Evolutionary conservation across 2,888 invertebrate genomes (phyloP).

Genomic region (Tinea pellionella): DNA sequence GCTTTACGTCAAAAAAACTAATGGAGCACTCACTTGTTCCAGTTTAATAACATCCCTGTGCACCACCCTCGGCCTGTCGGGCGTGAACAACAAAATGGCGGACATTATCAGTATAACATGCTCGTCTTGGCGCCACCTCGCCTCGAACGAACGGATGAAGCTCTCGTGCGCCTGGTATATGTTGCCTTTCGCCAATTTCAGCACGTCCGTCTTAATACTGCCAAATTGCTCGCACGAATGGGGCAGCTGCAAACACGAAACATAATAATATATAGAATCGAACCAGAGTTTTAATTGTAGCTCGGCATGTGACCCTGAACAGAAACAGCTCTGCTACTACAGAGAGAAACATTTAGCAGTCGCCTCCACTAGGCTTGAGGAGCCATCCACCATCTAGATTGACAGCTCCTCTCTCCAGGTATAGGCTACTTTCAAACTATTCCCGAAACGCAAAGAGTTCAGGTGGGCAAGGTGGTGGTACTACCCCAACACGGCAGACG

Average conservation of each 20-base stretch:
- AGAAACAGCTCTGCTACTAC: too few relatives aligned
- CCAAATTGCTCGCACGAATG: slow-evolving; percentile 81
- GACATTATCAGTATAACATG: slow-evolving; percentile 91
- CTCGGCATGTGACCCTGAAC: too few relatives aligned
- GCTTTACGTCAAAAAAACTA: too few relatives aligned
- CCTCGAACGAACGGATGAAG: slow-evolving; percentile 87
- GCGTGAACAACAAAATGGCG: slow-evolving; percentile 91
- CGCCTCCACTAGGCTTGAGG: too few relatives aligned
- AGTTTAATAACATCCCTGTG: slow-evolving; percentile 87
- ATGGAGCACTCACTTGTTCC: slow-evolving; percentile 78
- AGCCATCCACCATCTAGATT: too few relatives aligned
- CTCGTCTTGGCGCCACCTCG: slow-evolving; percentile 87
- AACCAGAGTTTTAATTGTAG: too few relatives aligned
- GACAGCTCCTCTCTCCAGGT: too few relatives aligned
- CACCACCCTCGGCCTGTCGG: slow-evolving; percentile 81
- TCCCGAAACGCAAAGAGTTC: too few relatives aligned
- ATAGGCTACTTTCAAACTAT: too few relatives aligned
- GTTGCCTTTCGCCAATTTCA: slow-evolving; percentile 91
- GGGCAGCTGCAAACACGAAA: slow-evolving; percentile 72
- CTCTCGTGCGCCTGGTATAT: slow-evolving; percentile 88
- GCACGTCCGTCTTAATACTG: slow-evolving; percentile 86
- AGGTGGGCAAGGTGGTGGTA: too few relatives aligned
- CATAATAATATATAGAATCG: neutral
- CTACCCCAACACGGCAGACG: too few relatives aligned
- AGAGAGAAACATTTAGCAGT: too few relatives aligned